These are phyloP conservation scores for Nymphalis c-album DNA, from an alignment of 2,888 invertebrate genomes.

Conservation along the genomic window DNA sequence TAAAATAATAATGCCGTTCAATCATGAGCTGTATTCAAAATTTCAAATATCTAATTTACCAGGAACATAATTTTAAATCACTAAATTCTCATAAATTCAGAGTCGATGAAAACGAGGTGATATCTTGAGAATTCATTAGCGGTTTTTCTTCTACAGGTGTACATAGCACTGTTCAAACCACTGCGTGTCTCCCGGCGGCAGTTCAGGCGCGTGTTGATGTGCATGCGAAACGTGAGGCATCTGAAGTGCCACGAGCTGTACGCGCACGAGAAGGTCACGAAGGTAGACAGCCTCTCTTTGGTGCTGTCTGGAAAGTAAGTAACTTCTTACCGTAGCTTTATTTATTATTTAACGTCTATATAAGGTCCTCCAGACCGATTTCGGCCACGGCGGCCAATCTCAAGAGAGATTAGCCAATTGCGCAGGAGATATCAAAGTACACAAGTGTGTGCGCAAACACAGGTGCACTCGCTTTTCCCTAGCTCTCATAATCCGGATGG, in stretches of 20 bases:
- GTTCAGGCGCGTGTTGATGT: slow-evolving; percentile 89
- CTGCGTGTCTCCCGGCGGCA: slow-evolving; percentile 90
- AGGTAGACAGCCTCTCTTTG: slow-evolving; percentile 92
- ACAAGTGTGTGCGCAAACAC: no score
- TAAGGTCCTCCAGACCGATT: no score
- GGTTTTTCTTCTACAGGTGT: slow-evolving; percentile 82
- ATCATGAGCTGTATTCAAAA: no score
- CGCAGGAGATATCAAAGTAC: no score
- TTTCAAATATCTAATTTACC: no score
- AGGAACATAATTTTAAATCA: no score
- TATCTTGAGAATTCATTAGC: not conserved
- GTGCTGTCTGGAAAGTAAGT: slow-evolving; percentile 94
- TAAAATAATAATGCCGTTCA: no score
- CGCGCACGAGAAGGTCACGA: slow-evolving; percentile 93
- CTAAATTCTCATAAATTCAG: no score
- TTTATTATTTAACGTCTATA: not conserved
- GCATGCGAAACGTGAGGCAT: slow-evolving; percentile 89
- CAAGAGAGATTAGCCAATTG: no score
- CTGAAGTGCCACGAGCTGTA: slow-evolving; percentile 93
- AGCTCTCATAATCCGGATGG: no score
- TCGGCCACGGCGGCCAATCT: no score
- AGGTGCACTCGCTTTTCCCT: no score
- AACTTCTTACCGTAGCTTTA: not conserved
- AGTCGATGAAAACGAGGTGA: not conserved
- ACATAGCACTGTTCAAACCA: slow-evolving; percentile 90